Conservation (phyloP, 1,140 invertebrate genomes). For the Trichonephila clavipes region DNA sequence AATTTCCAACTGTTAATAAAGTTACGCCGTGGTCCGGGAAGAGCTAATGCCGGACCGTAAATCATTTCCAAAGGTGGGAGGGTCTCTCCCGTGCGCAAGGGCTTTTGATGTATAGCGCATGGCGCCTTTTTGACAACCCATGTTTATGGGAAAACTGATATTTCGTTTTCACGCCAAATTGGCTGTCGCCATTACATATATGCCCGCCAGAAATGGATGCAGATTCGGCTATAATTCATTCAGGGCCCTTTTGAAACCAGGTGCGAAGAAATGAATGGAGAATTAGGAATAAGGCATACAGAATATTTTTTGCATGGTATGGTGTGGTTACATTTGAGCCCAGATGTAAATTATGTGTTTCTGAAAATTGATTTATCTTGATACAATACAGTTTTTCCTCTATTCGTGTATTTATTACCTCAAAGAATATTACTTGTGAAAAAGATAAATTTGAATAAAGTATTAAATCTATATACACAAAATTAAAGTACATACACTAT, state of each 20-base stretch:
- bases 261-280: background rate
- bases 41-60: constrained; percentile 61
- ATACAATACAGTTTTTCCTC: too few species aligned
- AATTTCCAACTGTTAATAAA: constrained; percentile 73
- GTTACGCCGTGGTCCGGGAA: constrained; percentile 61
- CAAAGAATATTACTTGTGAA: too few species aligned
- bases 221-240: constrained; percentile 37
- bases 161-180: constrained; percentile 73
- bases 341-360: too few species aligned
- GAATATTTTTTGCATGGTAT: too few species aligned
- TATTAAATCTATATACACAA: too few species aligned
- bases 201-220: constrained; percentile 40
- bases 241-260: background rate
- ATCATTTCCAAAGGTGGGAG: constrained; percentile 37
- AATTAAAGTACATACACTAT: too few species aligned
- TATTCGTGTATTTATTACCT: too few species aligned
- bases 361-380: too few species aligned
- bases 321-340: too few species aligned
- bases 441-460: too few species aligned
- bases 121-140: constrained; percentile 70
- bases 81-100: background rate
- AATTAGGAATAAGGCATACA: too few species aligned
- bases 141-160: constrained; percentile 71
- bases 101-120: constrained; percentile 47
- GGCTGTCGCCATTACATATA: constrained; percentile 54